Conservation (phyloP, 2,113 vertebrate species). For the Dicrurus megarhynchus region DNA sequence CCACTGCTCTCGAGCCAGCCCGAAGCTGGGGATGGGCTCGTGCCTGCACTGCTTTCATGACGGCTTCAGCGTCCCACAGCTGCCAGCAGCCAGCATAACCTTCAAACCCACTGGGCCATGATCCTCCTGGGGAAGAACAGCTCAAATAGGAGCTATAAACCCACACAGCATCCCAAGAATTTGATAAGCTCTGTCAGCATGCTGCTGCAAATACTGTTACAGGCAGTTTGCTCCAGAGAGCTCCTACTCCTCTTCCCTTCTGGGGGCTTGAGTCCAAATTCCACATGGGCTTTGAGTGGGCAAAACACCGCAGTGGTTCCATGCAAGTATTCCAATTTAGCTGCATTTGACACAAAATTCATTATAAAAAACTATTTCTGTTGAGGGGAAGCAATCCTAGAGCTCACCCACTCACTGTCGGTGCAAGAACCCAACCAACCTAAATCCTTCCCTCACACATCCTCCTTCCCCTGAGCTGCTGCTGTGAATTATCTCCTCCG, state of each 20-base stretch:
- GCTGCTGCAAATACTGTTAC: background rate
- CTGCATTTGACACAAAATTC: background rate
- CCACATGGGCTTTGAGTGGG: background rate
- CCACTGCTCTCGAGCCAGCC: fast-evolving
- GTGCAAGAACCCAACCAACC: background rate
- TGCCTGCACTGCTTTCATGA: background rate
- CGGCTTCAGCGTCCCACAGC: background rate
- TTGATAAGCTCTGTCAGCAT: background rate
- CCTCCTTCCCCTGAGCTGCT: background rate
- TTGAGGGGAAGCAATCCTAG: background rate
- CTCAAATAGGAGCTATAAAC: background rate
- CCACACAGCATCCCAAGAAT: background rate
- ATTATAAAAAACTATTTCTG: slow-evolving; percentile 27
- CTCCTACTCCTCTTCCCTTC: background rate
- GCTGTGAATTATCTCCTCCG: background rate
- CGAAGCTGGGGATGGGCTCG: background rate
- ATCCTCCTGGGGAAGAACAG: background rate
- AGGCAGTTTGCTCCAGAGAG: background rate
- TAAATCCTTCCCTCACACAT: background rate
- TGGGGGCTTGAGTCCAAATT: background rate
- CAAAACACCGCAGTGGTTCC: background rate
- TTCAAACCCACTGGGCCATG: background rate
- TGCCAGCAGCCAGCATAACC: background rate
- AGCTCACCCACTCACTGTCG: background rate
- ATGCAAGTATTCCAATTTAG: background rate